phyloP scores from a whole-genome alignment of 2,888 invertebrate genomes.

The Sesia bembeciformis region DNA sequence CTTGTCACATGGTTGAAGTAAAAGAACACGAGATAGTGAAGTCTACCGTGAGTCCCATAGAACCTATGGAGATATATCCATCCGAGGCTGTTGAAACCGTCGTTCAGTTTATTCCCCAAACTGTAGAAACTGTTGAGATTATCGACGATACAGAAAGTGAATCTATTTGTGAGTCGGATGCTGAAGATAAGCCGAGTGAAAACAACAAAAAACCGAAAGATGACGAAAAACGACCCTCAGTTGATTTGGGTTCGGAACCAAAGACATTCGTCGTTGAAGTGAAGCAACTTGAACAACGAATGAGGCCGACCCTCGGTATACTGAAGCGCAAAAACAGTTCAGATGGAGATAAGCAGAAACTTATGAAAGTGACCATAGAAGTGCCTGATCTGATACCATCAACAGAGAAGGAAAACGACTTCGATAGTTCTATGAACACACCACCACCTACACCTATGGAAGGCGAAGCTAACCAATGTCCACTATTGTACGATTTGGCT shows the following conservation, averaged over 20 bases:
- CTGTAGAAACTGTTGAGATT: constrained; percentile 71
- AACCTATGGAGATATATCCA: constrained; percentile 57
- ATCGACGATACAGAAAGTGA: constrained; percentile 69
- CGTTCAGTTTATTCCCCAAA: constrained; percentile 68
- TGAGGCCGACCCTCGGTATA: constrained; percentile 50
- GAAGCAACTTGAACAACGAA: constrained; percentile 46
- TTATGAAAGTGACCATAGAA: constrained; percentile 22
- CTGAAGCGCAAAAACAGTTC: constrained; percentile 29
- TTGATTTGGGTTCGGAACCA: constrained; percentile 43
- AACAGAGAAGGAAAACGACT: constrained; percentile 12
- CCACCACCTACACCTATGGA: constrained; percentile 26
- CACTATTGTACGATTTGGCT: constrained; percentile 24
- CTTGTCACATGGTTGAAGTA: constrained; percentile 79
- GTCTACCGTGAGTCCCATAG: constrained; percentile 67
- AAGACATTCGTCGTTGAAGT: constrained; percentile 56
- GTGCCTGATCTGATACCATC: constrained; percentile 36
- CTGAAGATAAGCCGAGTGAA: constrained; percentile 8
- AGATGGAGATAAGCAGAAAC: constrained; percentile 21
- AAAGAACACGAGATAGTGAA: constrained; percentile 80
- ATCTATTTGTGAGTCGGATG: constrained; percentile 35
- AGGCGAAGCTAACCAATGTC: constrained; percentile 19
- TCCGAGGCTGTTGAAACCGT: constrained; percentile 69
- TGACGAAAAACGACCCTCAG: constrained; percentile 16
- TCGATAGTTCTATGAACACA: constrained; percentile 17
- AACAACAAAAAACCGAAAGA: neutral